phyloP scores from a whole-genome alignment of 92 coral and sea anemone genomes.

The Hydrozoanthus gracilis region DNA sequence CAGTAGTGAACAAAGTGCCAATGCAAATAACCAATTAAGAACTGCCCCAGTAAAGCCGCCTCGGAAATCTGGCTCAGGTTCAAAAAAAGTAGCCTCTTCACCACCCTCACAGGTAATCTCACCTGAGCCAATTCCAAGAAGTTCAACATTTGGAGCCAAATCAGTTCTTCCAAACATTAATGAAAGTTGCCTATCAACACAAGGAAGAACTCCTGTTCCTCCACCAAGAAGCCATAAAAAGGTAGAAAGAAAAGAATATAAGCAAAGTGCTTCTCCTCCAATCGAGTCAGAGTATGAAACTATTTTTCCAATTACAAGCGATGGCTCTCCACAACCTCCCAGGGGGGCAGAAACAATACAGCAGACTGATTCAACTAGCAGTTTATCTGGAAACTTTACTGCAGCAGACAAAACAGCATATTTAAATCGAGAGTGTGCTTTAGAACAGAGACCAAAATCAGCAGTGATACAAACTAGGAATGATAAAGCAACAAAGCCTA shows the following conservation, averaged over 20 bases:
- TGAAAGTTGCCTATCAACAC: not conserved
- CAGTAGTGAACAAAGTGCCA: not conserved
- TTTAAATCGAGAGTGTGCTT: slow-evolving; percentile 17
- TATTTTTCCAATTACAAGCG: not conserved
- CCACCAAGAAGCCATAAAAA: slow-evolving; percentile 25
- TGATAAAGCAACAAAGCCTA: slow-evolving; percentile 1
- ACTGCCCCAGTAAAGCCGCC: slow-evolving; percentile 59
- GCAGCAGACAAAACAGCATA: not conserved
- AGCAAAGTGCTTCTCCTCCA: not conserved
- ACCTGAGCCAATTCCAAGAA: slow-evolving; percentile 21
- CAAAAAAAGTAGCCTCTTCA: slow-evolving; percentile 29
- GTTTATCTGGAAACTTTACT: not conserved
- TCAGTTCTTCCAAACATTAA: slow-evolving; percentile 9
- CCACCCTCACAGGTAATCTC: not conserved
- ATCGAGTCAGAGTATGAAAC: slow-evolving; percentile 17
- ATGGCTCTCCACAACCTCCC: not conserved
- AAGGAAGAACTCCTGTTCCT: slow-evolving; percentile 11
- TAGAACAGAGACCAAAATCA: slow-evolving; percentile 14
- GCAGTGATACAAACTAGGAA: slow-evolving; percentile 6
- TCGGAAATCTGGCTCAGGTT: slow-evolving; percentile 29
- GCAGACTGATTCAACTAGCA: not conserved
- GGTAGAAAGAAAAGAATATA: not conserved
- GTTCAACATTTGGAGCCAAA: slow-evolving; percentile 24
- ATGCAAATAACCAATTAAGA: slow-evolving; percentile 5
- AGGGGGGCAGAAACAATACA: not conserved